These are phyloP conservation scores for Ischnus inquisitorius DNA, from an alignment of 2,888 invertebrate genomes.

Conservation along the genomic window DNA sequence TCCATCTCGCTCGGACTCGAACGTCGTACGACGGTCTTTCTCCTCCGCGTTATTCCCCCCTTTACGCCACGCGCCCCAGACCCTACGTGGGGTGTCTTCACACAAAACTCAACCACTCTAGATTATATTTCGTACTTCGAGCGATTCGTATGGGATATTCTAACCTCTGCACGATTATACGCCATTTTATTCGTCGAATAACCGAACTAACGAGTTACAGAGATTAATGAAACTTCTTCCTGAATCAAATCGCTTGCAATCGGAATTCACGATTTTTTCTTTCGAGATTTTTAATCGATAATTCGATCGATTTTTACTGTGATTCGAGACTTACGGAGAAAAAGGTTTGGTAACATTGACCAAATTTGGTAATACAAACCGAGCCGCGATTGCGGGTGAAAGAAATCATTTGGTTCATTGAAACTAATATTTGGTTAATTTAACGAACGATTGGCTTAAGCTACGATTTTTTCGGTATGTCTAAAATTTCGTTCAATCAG, in stretches of 20 bases:
- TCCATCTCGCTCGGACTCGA: slow-evolving; percentile 31
- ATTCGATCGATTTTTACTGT: background rate
- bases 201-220: background rate
- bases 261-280: background rate
- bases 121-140: slow-evolving; percentile 17
- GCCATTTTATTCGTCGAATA: background rate
- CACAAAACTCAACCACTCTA: slow-evolving; percentile 52
- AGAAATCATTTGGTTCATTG: background rate
- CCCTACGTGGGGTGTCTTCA: slow-evolving; percentile 55
- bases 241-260: background rate
- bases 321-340: too few relatives aligned
- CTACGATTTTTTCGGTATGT: too few relatives aligned
- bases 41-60: slow-evolving; percentile 12
- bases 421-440: background rate
- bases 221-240: background rate
- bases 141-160: slow-evolving; percentile 15
- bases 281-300: too few relatives aligned
- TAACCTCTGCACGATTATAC: background rate
- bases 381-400: background rate
- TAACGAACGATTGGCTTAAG: too few relatives aligned
- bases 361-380: background rate
- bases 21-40: slow-evolving; percentile 13
- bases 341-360: too few relatives aligned
- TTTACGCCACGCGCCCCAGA: slow-evolving; percentile 35
- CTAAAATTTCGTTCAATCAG: too few relatives aligned